Evolutionary conservation across 2,113 vertebrate genomes (phyloP).

Genomic region (Poeciliopsis prolifica): DNA sequence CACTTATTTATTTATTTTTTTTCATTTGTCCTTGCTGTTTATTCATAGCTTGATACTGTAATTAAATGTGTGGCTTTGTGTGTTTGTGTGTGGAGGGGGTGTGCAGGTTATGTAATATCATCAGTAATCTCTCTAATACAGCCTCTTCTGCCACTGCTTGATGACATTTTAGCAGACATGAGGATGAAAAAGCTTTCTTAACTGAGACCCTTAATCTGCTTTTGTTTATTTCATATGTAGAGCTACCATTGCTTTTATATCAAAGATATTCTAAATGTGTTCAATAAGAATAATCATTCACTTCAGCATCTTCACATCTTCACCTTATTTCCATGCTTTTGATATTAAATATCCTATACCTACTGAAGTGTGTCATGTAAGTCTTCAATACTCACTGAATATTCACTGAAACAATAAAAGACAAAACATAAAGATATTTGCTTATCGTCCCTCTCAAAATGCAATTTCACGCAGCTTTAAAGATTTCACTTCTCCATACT

Average conservation of each 20-base stretch:
- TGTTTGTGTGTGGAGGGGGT: conserved; percentile 11
- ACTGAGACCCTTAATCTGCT: conserved; percentile 52
- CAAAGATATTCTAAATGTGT: neutral
- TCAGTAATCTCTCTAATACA: conserved; percentile 47
- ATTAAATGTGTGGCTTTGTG: conserved; percentile 12
- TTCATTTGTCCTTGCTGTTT: conserved; percentile 13
- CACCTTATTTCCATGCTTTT: no score
- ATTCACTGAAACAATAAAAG: neutral
- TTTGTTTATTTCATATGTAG: conserved; percentile 11
- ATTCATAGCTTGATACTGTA: conserved; percentile 19
- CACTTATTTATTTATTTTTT: conserved; percentile 22
- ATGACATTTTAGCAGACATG: conserved; percentile 40
- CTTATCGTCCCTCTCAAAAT: conserved; percentile 24
- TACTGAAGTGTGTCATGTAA: neutral
- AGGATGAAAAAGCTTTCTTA: conserved; percentile 41
- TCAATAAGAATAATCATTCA: neutral
- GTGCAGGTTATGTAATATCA: conserved; percentile 27
- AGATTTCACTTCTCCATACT: conserved; percentile 50
- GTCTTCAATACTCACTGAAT: neutral
- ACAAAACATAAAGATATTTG: conserved; percentile 18
- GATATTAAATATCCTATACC: no score
- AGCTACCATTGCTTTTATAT: neutral
- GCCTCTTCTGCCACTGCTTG: conserved; percentile 17
- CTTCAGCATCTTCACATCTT: neutral
- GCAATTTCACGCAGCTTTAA: conserved; percentile 58